Evolutionary conservation across 1,140 invertebrate species (phyloP), one percentile per base, ranked within the genome.

Genomic region (Diabrotica virgifera): DNA sequence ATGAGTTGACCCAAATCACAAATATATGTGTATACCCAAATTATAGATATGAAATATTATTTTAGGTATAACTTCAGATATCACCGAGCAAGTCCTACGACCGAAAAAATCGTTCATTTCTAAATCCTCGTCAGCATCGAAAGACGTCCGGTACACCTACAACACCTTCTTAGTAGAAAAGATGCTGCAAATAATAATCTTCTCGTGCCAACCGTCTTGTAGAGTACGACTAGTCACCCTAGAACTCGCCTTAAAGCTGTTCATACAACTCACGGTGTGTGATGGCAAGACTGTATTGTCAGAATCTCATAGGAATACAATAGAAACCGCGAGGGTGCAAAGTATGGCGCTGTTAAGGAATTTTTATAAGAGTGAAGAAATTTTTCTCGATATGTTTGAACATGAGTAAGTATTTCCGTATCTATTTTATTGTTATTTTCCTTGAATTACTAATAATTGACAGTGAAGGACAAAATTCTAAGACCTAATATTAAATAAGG

Each of bases 301-400:
- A 70, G 85, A 91, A 74, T 63, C 85, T 69, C 90, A 90, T 75
- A 84, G 85, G 67, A 85, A 85, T 10, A 83, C 86, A 8, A 85
- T 95, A 10, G 91, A 95, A 77, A 85, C 88, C 55, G 89, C 93
- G 6, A 87, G 89, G 66, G 91, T 94, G 73, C 91, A 96, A 75
- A 93, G 93, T 67, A 94, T 93, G 50, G 85, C 90, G 13, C 82
- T 95, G 10, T 84, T 97, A 2, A 85, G 93, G 50, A 96, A 95
- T 82, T 96, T 97, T 77, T 97, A 96, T 79, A 97, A 97, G 87
- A 95, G 92, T 75, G 96, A 99, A 84, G 96, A 99, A 76, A 96
- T 99, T 69, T 99, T 99, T 82, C 81, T 99, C 37, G 97, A 99
- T 78, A 95, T 99, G 87, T 99, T 99, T 81, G 97, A 99, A 82